Evolutionary conservation across 1,140 invertebrate genomes (phyloP).

Genomic region (Drosophila sp.): DNA sequence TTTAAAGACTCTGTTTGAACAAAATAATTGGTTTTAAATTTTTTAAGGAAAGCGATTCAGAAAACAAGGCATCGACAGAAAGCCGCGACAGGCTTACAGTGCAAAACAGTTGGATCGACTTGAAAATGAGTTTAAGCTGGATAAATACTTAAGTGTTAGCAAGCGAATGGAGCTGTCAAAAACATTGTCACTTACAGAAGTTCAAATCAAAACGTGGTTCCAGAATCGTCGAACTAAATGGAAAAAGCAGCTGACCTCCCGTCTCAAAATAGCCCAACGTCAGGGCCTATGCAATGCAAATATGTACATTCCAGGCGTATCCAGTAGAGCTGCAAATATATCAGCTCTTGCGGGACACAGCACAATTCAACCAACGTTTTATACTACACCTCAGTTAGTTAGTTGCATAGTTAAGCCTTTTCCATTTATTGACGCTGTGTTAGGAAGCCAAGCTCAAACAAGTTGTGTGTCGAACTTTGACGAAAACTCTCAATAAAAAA

Average conservation of each 20-base stretch:
- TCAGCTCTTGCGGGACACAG: neutral
- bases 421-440: slow-evolving; percentile 15
- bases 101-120: slow-evolving; percentile 95
- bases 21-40: slow-evolving; percentile 4
- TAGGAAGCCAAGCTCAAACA: slow-evolving; percentile 17
- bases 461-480: slow-evolving; percentile 9
- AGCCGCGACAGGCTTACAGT: slow-evolving; percentile 97
- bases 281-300: slow-evolving; percentile 89
- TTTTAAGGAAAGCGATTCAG: slow-evolving; percentile 87
- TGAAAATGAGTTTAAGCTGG: slow-evolving; percentile 96
- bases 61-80: slow-evolving; percentile 94
- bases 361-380: slow-evolving; percentile 4
- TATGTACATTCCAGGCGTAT: slow-evolving; percentile 31
- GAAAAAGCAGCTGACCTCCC: slow-evolving; percentile 96
- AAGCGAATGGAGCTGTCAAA: slow-evolving; percentile 97
- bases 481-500: slow-evolving; percentile 9
- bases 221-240: slow-evolving; percentile 97
- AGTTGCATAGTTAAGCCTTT: slow-evolving; percentile 18
- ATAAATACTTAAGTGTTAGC: slow-evolving; percentile 97
- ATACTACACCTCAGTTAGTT: slow-evolving; percentile 5
- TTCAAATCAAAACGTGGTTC: slow-evolving; percentile 99
- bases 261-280: slow-evolving; percentile 93
- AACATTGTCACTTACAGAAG: slow-evolving; percentile 94
- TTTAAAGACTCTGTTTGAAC: neutral
- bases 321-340: neutral